Evolutionary conservation across 2,797 vertebrate species (phyloP).

Genomic region (Sebastes hubbsi): DNA sequence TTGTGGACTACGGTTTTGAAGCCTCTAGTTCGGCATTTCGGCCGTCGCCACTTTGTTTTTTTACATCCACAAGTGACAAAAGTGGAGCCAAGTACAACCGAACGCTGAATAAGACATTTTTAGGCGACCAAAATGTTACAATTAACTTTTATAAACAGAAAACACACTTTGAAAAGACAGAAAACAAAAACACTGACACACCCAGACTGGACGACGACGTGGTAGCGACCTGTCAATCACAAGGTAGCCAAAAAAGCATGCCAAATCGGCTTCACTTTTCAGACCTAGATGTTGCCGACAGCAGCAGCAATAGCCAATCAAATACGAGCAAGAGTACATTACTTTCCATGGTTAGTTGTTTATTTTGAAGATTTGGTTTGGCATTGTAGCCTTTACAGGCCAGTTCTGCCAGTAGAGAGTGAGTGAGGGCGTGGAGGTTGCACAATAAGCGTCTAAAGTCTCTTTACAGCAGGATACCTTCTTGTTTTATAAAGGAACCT

Average conservation of each 20-base stretch:
- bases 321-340: neutral
- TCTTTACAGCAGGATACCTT: neutral
- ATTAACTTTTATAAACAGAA: neutral
- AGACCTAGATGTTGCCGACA: too few species aligned
- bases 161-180: neutral
- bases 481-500: conserved; percentile 7
- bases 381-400: neutral
- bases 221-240: too few species aligned
- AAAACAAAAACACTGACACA: too few species aligned
- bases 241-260: too few species aligned
- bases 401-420: neutral
- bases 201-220: too few species aligned
- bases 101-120: neutral
- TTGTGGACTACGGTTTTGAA: neutral
- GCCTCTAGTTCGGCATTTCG: neutral
- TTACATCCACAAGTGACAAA: neutral
- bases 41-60: neutral
- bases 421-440: neutral
- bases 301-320: neutral
- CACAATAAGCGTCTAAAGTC: neutral
- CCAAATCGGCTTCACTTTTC: too few species aligned
- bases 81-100: neutral
- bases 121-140: neutral
- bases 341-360: neutral
- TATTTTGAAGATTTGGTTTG: neutral